Percentiles rank a stretch among this genome's conserved stretches.
These are phyloP conservation scores for Epinephelus lanceolatus DNA, from an alignment of 2,113 vertebrate genomes.

Conservation along the genomic window DNA sequence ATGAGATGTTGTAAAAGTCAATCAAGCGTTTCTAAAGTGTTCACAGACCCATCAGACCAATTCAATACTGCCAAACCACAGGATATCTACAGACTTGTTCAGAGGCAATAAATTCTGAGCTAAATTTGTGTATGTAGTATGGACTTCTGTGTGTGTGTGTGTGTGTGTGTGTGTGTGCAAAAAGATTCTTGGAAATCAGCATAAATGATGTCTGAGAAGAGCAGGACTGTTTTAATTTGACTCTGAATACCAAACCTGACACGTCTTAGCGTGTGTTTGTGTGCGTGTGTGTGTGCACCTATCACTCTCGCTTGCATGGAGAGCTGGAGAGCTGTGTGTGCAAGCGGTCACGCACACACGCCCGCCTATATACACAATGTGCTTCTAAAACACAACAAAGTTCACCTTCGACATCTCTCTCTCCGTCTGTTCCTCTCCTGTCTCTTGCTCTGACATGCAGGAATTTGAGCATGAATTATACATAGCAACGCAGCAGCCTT, in stretches of 20 bases:
- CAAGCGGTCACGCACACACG: slow-evolving; percentile 29
- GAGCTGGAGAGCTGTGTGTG: slow-evolving; percentile 14
- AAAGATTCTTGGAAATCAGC: slow-evolving; percentile 40
- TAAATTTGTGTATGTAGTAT: slow-evolving; percentile 19
- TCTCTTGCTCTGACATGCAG: slow-evolving; percentile 75
- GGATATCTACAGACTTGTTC: slow-evolving; percentile 34
- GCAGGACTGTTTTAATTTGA: slow-evolving; percentile 57
- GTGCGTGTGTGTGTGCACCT: neutral
- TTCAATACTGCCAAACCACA: slow-evolving; percentile 40
- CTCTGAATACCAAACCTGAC: slow-evolving; percentile 48
- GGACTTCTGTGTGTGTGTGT: neutral
- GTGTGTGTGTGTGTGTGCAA: slow-evolving; percentile 1
- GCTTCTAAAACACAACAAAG: slow-evolving; percentile 63
- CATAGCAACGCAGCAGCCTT: slow-evolving; percentile 81
- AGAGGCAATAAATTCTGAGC: slow-evolving; percentile 21
- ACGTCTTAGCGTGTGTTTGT: slow-evolving; percentile 30
- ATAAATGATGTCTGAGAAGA: slow-evolving; percentile 45
- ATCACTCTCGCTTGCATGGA: neutral
- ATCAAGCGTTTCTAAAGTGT: slow-evolving; percentile 1
- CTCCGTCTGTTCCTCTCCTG: neutral
- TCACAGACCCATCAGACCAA: slow-evolving; percentile 11
- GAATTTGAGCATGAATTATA: slow-evolving; percentile 86
- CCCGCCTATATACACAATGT: slow-evolving; percentile 45
- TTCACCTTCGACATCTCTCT: slow-evolving; percentile 48
- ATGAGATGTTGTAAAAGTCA: neutral